Percentiles rank a stretch among this genome's conserved stretches.
Evolutionary conservation across 2,797 vertebrate genomes (phyloP).

Genomic region (Mus spretus): DNA sequence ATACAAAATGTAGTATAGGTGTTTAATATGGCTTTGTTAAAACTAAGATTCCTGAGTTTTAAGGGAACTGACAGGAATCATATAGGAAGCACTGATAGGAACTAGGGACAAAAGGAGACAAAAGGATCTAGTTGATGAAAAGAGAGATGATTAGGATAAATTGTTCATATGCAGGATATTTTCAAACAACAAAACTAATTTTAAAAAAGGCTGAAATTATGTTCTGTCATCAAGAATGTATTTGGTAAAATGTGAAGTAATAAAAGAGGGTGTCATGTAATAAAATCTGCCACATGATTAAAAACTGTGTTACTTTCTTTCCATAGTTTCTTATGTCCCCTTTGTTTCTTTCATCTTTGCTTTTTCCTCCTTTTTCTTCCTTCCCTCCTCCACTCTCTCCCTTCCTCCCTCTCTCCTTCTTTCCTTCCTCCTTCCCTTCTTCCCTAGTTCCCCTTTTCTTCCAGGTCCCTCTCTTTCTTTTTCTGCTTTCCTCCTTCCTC

Average conservation of each 20-base stretch:
- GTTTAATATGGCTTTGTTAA: background rate
- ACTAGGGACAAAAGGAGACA: background rate
- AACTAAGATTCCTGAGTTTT: background rate
- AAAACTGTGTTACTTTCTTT: background rate
- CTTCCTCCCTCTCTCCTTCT: background rate
- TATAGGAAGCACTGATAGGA: background rate
- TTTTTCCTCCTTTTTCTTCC: background rate
- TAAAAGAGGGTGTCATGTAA: background rate
- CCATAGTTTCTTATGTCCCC: background rate
- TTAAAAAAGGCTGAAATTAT: background rate
- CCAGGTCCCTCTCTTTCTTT: background rate
- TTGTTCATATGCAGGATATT: background rate
- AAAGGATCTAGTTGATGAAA: background rate
- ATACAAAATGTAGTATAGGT: background rate
- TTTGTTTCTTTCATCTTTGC: background rate
- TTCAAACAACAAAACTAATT: background rate
- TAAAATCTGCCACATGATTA: background rate
- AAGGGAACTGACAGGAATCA: background rate
- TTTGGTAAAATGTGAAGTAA: constrained; percentile 14
- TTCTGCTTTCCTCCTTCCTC: accelerated
- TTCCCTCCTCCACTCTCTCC: accelerated
- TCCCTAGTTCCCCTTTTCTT: background rate
- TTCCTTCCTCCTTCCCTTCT: accelerated
- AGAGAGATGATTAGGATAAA: background rate
- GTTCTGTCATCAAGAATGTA: background rate